These are phyloP conservation scores for Rutpela maculata DNA, from an alignment of 2,888 invertebrate genomes.

Conservation along the genomic window DNA sequence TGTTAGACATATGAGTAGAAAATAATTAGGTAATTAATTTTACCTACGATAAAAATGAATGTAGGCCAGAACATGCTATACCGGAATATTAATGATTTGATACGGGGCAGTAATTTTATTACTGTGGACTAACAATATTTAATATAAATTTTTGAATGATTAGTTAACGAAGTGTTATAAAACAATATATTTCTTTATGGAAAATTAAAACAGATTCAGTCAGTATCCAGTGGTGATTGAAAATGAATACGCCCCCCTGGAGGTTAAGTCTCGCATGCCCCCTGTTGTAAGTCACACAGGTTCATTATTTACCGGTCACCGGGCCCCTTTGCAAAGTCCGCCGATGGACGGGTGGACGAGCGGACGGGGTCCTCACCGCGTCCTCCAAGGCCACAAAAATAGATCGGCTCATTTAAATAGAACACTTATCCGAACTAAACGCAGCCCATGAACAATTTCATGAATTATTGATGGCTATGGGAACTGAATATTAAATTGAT, in stretches of 20 bases:
- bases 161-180: constrained; percentile 67
- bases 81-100: constrained; percentile 30
- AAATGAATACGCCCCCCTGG: constrained; percentile 73
- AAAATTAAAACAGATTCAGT: constrained; percentile 72
- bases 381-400: constrained; percentile 62
- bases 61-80: constrained; percentile 7
- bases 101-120: not conserved
- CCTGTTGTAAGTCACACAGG: constrained; percentile 72
- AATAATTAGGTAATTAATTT: constrained; percentile 20
- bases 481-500: constrained; percentile 44
- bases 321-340: constrained; percentile 70
- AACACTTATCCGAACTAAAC: constrained; percentile 55
- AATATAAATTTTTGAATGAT: constrained; percentile 49
- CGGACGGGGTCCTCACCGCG: constrained; percentile 50
- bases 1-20: not conserved
- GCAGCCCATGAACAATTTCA: constrained; percentile 50
- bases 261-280: constrained; percentile 69
- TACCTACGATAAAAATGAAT: not conserved
- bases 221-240: constrained; percentile 74
- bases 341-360: constrained; percentile 46
- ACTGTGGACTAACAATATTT: constrained; percentile 28
- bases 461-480: constrained; percentile 51
- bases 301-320: constrained; percentile 72
- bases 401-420: constrained; percentile 62
- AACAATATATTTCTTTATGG: constrained; percentile 72